Conservation (phyloP, 2,113 vertebrate species). For the Ginglymostoma cirratum region DNA sequence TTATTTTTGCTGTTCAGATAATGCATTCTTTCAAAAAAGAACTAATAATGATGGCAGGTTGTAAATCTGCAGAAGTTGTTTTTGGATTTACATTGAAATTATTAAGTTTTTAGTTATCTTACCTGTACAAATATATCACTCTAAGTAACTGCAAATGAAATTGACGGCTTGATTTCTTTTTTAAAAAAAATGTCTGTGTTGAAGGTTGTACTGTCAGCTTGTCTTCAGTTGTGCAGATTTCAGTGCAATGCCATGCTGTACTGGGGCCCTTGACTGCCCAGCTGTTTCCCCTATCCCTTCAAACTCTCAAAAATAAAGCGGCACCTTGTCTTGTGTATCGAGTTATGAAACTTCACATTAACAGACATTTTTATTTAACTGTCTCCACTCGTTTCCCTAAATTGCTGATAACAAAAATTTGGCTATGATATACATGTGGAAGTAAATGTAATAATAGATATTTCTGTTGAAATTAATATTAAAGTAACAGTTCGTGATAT, state of each 20-base stretch:
- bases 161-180: no score
- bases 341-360: not conserved
- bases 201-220: not conserved
- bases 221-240: not conserved
- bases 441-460: not conserved
- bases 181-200: no score
- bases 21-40: not conserved
- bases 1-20: not conserved
- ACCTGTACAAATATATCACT: not conserved
- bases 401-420: not conserved
- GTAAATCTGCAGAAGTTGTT: not conserved
- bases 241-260: not conserved
- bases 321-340: not conserved
- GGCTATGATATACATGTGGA: not conserved
- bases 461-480: not conserved
- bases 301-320: not conserved
- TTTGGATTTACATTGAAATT: not conserved
- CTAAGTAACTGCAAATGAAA: no score
- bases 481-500: not conserved
- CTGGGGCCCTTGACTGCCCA: not conserved
- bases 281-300: not conserved
- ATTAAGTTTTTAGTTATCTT: not conserved
- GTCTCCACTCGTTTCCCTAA: not conserved
- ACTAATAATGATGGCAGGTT: not conserved
- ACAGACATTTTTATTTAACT: not conserved